Conservation (phyloP, 2,797 vertebrate species). For the Amblyopsis hoosieri region DNA sequence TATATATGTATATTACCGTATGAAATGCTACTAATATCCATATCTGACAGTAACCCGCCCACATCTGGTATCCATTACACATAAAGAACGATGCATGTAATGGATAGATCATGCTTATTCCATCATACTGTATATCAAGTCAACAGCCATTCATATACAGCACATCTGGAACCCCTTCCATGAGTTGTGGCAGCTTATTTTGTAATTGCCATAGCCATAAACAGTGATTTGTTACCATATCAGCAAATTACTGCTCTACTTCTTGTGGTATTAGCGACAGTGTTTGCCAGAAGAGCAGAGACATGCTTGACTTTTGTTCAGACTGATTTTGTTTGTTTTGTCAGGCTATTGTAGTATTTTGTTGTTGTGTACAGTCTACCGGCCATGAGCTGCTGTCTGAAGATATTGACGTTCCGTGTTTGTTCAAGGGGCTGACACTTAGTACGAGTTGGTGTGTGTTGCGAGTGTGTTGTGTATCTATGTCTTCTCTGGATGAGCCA, state of each 20-base stretch:
- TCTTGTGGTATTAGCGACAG: not conserved
- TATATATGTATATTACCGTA: too few relatives aligned
- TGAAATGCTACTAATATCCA: too few relatives aligned
- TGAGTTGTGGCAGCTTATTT: too few relatives aligned
- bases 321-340: conserved; percentile 4
- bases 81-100: too few relatives aligned
- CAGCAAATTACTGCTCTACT: not conserved
- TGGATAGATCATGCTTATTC: too few relatives aligned
- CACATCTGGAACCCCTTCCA: too few relatives aligned
- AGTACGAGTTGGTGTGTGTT: conserved; percentile 6
- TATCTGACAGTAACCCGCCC: too few relatives aligned
- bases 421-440: conserved; percentile 20
- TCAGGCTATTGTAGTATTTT: conserved; percentile 12
- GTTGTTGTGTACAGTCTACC: conserved; percentile 13
- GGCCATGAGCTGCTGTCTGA: conserved; percentile 46
- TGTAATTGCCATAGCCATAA: too few relatives aligned
- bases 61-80: too few relatives aligned
- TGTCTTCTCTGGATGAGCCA: not conserved
- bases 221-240: too few relatives aligned
- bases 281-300: conserved; percentile 17
- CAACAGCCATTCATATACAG: too few relatives aligned
- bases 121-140: too few relatives aligned
- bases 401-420: conserved; percentile 44
- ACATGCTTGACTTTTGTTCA: not conserved
- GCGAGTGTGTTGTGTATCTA: conserved; percentile 5